phyloP scores from a whole-genome alignment of 37 sponge, comb jelly and placozoan genomes.

The Oscarella lobularis region DNA sequence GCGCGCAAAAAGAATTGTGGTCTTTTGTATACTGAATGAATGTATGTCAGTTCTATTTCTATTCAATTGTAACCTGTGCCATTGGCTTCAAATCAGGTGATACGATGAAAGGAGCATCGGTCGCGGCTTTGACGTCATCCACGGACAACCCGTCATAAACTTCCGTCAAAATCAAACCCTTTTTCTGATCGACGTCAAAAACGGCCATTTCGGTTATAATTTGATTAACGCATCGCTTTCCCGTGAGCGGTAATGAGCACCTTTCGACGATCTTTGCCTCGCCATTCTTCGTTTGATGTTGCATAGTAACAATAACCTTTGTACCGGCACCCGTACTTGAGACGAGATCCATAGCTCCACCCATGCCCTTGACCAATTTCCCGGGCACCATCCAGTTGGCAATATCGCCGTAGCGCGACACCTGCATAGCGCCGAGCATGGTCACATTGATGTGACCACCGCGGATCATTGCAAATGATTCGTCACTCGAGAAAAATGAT shows the following conservation, averaged over 20 bases:
- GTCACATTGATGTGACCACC: constrained; percentile 91
- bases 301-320: constrained; percentile 93
- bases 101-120: constrained; percentile 72
- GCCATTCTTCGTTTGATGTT: constrained; percentile 65
- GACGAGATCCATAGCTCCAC: constrained; percentile 98
- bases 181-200: constrained; percentile 55
- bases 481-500: constrained; percentile 84
- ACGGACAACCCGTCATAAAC: constrained; percentile 63
- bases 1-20: too few species aligned
- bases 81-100: neutral
- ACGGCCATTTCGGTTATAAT: constrained; percentile 90
- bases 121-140: constrained; percentile 65
- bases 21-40: too few species aligned
- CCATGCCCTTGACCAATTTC: constrained; percentile 98
- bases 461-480: constrained; percentile 93
- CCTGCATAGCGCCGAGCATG: constrained; percentile 92
- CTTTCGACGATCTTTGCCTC: constrained; percentile 71
- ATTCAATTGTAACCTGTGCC: too few species aligned
- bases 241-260: constrained; percentile 88
- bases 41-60: too few species aligned
- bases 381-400: constrained; percentile 99
- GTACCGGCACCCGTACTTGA: constrained; percentile 36
- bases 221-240: constrained; percentile 65
- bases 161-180: constrained; percentile 61
- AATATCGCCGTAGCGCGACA: constrained; percentile 78